Evolutionary conservation across 2,888 invertebrate genomes (phyloP), one percentile per base, ranked within the genome.

Genomic region (Scaeva pyrastri): DNA sequence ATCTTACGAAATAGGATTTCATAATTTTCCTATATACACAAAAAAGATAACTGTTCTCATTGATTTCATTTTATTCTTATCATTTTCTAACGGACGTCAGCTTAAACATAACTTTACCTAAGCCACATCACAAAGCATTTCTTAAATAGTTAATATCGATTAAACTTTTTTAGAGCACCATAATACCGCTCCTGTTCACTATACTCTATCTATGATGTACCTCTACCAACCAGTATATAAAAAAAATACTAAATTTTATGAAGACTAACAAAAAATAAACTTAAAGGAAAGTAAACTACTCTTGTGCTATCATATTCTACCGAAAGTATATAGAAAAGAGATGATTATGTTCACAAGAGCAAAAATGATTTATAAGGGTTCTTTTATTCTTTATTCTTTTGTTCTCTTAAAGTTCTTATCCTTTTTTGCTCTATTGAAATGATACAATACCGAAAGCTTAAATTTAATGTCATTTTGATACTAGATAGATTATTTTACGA

Each of bases 351-450:
- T 66, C 48, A 66, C 19, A 19, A 48, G 66, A 48, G 31, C 62
- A 43, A 62, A 43, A 48, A 66, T 66, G 66, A 48, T 66, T 66
- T 66, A 66, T 48, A 66, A 36, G 48, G 66, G 66, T 66, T 66
- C 48, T 14, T 36, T 31, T 7, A 36, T 66, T 66, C 19, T 36
- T 31, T 7, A 36, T 66, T 66, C 48, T 39, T 64, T 64, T 64
- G 64, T 64, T 43, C 62, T 43, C 26, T 43, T 62, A 26, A 66
- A 45, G 31, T 66, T 45, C 36, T 31, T 64, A 45, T 64, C 62
- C 43, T 26, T 52, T 26, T 52, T 52, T 45, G 45, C 14, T 43
- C 31, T 48, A 48, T 64, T 64, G 45, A 45, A 66, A 64, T 48
- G 12, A 48, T 48, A 48, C 31, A 66, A 48, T 26, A 14, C 19